These are phyloP conservation scores for Ecdyonurus torrentis DNA, from an alignment of 2,888 invertebrate genomes.

Conservation along the genomic window DNA sequence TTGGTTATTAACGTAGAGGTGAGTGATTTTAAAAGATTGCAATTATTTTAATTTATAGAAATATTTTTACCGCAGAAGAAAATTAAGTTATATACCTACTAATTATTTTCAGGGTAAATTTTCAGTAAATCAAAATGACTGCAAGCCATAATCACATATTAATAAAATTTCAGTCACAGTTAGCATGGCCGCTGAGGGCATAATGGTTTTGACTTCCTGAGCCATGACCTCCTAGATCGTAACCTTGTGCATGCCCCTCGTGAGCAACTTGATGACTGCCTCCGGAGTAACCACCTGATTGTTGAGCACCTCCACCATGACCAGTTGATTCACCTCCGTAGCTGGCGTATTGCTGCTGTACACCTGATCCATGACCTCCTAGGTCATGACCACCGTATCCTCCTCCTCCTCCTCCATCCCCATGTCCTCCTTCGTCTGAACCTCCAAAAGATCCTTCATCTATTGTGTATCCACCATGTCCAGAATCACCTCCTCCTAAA, in stretches of 20 bases:
- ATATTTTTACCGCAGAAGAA: too few species aligned
- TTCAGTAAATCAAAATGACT: too few species aligned
- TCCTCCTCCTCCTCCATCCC: not conserved
- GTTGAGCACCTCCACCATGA: not conserved
- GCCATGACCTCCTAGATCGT: not conserved
- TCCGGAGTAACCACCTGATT: constrained; percentile 14
- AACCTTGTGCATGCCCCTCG: too few species aligned
- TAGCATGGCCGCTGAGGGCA: not conserved
- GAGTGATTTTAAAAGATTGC: too few species aligned
- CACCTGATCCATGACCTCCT: not conserved
- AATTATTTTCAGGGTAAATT: too few species aligned
- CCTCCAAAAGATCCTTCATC: constrained; percentile 25
- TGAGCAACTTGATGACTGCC: constrained; percentile 14
- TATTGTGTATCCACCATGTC: constrained; percentile 18
- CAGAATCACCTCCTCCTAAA: constrained; percentile 11
- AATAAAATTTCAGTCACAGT: not conserved
- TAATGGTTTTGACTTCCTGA: not conserved
- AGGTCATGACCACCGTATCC: not conserved
- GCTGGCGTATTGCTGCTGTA: not conserved
- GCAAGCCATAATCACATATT: too few species aligned
- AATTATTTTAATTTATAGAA: too few species aligned
- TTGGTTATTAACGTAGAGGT: too few species aligned
- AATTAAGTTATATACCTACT: too few species aligned
- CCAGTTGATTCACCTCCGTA: not conserved
- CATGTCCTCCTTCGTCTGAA: constrained; percentile 17